Evolutionary conservation across 2,113 vertebrate species (phyloP).

Genomic region (Psettodes erumei): DNA sequence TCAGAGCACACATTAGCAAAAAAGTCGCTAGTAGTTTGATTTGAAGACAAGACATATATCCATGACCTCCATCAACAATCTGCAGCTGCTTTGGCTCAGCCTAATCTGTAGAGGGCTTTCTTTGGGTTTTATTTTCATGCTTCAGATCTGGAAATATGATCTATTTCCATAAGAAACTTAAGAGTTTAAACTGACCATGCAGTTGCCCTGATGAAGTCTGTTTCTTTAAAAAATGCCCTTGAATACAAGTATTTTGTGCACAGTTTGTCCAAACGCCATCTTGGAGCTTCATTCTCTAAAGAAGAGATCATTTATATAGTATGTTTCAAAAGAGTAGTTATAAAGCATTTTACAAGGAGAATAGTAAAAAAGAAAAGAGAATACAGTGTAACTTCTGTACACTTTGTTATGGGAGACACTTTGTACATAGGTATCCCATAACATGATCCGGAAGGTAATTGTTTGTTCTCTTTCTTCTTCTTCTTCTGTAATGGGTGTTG

Average conservation of each 20-base stretch:
- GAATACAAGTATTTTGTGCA: not conserved
- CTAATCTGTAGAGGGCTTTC: not conserved
- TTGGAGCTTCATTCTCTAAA: not conserved
- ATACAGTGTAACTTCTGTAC: no score
- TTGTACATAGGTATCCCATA: no score
- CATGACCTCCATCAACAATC: conserved; percentile 25
- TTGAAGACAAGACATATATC: conserved; percentile 17
- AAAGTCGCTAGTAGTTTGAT: conserved; percentile 44
- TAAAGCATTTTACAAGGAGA: not conserved
- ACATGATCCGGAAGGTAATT: no score
- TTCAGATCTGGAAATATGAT: conserved; percentile 26
- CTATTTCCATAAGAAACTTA: not conserved
- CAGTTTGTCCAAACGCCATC: not conserved
- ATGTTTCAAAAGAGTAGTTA: not conserved
- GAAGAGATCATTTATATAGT: not conserved
- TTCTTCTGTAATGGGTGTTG: no score
- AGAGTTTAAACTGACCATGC: not conserved
- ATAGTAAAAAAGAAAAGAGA: no score
- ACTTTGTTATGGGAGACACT: no score
- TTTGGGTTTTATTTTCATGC: not conserved
- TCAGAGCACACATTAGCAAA: conserved; percentile 26
- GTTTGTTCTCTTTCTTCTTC: no score
- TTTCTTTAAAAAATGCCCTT: not conserved
- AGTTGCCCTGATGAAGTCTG: not conserved
- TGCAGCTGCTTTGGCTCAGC: conserved; percentile 5